Evolutionary conservation across 1,140 invertebrate species (phyloP).

Genomic region (Phymastichus coffea): DNA sequence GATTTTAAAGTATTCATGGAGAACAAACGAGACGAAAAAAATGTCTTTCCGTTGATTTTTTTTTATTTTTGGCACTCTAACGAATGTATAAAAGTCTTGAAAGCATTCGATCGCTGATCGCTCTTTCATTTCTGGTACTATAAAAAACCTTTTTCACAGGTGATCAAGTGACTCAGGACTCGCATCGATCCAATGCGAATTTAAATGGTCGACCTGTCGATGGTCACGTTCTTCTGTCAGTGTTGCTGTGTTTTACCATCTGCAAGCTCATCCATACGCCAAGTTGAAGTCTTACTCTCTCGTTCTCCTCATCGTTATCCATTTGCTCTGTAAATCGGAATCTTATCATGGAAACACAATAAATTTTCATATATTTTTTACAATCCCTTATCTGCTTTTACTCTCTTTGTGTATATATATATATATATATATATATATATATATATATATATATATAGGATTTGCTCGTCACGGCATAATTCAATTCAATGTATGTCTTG

Average conservation of each 20-base stretch:
- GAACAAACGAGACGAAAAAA: conserved; percentile 16
- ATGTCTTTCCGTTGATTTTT: too few relatives aligned
- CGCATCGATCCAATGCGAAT: conserved; percentile 33
- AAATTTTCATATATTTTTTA: conserved; percentile 19
- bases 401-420: not conserved
- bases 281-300: too few relatives aligned
- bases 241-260: too few relatives aligned
- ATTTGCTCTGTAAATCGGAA: too few relatives aligned
- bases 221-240: not conserved
- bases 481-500: too few relatives aligned
- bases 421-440: too few relatives aligned
- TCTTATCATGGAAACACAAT: too few relatives aligned
- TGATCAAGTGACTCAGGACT: conserved; percentile 37
- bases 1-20: not conserved
- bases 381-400: not conserved
- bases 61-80: not conserved
- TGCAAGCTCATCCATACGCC: too few relatives aligned
- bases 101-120: not conserved
- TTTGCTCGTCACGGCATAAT: too few relatives aligned
- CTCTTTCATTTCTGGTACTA: too few relatives aligned
- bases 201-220: not conserved
- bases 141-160: conserved; percentile 30
- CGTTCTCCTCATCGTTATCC: too few relatives aligned
- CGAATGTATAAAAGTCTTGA: not conserved
- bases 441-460: too few relatives aligned